Evolutionary conservation across 2,888 invertebrate species (phyloP), one percentile per base, ranked within the genome.

Genomic region (Nysson spinosus): DNA sequence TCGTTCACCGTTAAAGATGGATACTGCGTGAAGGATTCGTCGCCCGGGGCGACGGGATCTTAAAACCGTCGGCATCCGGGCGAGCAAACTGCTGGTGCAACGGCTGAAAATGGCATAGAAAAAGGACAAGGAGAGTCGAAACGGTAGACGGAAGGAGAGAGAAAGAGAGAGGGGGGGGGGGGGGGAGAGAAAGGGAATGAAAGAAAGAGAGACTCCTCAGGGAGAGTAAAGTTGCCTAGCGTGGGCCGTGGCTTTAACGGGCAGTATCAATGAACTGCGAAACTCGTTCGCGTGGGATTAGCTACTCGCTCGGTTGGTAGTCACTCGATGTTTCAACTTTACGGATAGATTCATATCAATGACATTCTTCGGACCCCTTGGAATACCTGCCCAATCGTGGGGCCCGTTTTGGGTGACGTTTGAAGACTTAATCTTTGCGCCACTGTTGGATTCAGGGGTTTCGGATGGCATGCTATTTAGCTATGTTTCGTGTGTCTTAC

Each of bases 251-350:
- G 22, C 78, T 76, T 76, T 73, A 76, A 72, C 66, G 40, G 63
- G 35, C 64, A 68, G 76, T 81, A 82, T 79, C 82, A 81, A 78
- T 75, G 78, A 82, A 81, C 81, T 76, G 78, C 78, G 68, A 79
- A 81, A 81, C 77, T 79, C 61, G 78, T 72, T 77, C 72, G 80
- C 77, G 81, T 81, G 73, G 81, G 82, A 79, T 79, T 80, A 66
- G 61, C 66, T 68, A 62, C 70, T 66, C 58, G 55, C 61, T 56
- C 42, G 60, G n/a, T n/a, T n/a, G n/a, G 49, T 62, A 63, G 72
- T 72, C 57, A 52, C 67, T 11, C 49, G 68, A 57, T 68, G 44
- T 37, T n/a, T 28, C 43, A 47, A 43, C 39, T 19, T 22, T 37
- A 26, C 16, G 28, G 44, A 57, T 57, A 50, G 39, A 64, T 57